A percentile compares a stretch with the other conserved stretches of the same genome.
phyloP scores from a whole-genome alignment of 2,797 vertebrate species.

The Coilia nasus region DNA sequence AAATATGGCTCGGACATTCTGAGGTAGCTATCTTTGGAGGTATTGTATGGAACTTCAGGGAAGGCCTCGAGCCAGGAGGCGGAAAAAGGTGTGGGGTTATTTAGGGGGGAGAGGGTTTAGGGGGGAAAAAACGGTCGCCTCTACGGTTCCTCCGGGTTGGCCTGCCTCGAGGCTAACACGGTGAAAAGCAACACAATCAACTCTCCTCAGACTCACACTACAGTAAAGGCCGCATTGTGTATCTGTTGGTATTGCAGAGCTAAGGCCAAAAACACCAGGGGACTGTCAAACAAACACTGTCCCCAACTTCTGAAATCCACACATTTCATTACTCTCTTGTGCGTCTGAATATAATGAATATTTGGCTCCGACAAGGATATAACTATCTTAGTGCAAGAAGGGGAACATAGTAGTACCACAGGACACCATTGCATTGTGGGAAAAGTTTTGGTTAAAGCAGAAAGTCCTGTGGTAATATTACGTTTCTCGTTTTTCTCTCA shows the following conservation, averaged over 20 bases:
- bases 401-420: constrained; percentile 48
- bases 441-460: constrained; percentile 71
- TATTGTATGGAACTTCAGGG: constrained; percentile 59
- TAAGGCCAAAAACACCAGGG: constrained; percentile 60
- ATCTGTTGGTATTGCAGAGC: constrained; percentile 60
- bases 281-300: constrained; percentile 35
- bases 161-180: constrained; percentile 60
- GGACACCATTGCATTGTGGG: constrained; percentile 51
- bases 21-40: constrained; percentile 79
- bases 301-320: constrained; percentile 20
- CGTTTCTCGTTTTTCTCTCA: constrained; percentile 39
- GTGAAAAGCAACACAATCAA: constrained; percentile 59
- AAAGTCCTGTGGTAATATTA: constrained; percentile 58
- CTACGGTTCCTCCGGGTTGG: constrained; percentile 55
- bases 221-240: constrained; percentile 61
- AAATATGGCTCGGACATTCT: constrained; percentile 66
- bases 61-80: constrained; percentile 20
- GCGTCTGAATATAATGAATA: constrained; percentile 33
- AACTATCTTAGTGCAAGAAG: constrained; percentile 34
- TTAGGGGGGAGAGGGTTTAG: constrained; percentile 5
- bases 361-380: constrained; percentile 55
- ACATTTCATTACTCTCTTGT: constrained; percentile 25
- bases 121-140: constrained; percentile 28
- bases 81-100: constrained; percentile 32
- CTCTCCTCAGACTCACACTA: constrained; percentile 50